These are phyloP conservation scores for Tor tambroides DNA, from an alignment of 2,113 vertebrate species.

Conservation along the genomic window DNA sequence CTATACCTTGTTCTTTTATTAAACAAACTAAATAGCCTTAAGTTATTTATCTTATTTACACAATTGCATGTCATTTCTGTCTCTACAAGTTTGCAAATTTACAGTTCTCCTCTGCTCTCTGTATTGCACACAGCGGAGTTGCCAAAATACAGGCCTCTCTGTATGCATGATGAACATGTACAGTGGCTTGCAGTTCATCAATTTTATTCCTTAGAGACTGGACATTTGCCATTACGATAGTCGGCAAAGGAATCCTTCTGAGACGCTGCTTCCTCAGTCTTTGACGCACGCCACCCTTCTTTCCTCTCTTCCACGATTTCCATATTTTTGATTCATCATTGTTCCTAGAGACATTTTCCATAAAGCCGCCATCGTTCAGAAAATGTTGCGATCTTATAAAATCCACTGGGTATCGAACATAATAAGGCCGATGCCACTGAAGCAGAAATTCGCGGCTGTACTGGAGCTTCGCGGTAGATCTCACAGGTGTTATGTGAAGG, in stretches of 20 bases:
- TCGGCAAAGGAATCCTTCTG: too few species aligned
- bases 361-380: neutral
- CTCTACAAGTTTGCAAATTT: too few species aligned
- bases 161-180: too few species aligned
- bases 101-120: too few species aligned
- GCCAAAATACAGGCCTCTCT: neutral
- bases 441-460: neutral
- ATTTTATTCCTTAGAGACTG: too few species aligned
- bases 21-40: too few species aligned
- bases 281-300: neutral
- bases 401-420: neutral
- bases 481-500: conserved; percentile 1
- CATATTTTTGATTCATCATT: neutral
- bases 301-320: neutral
- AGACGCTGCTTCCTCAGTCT: neutral
- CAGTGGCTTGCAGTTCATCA: too few species aligned
- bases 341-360: neutral
- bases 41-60: too few species aligned
- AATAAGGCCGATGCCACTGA: neutral
- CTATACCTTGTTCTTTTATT: too few species aligned
- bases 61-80: too few species aligned
- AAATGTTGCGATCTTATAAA: neutral
- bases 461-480: neutral
- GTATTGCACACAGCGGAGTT: too few species aligned
- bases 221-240: too few species aligned